Evolutionary conservation across 2,113 vertebrate species (phyloP), one percentile per base, ranked within the genome.

Genomic region (Willisornis vidua): DNA sequence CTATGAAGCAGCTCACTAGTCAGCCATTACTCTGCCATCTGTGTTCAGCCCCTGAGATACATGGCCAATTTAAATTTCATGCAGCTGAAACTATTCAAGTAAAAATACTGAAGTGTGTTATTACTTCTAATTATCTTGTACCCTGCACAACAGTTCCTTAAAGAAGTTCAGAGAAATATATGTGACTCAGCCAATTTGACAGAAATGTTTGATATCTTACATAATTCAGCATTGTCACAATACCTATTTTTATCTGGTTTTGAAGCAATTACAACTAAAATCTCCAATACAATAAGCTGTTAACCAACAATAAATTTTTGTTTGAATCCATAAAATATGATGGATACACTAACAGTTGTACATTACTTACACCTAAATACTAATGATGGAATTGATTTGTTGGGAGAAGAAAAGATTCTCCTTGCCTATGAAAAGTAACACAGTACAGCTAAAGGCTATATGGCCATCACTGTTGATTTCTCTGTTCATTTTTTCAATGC

Each of bases 71-170:
- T 75, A 86, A 67, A 90, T 57, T 88, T 92, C 43, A 94, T 5
- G 43, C 73, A 90, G 57, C 49, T 92, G 54, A 87, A 85, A 63
- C 29, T 67, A 76, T 41, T 94, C 37, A 91, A 77, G 33, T 54
- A 79, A 83, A 94, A 93, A 71, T 66, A 86, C 25, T 22, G 19
- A 78, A 86, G 28, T 19, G 24, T 63, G 55, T 51, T 89, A 81
- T 85, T 90, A 87, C 90, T 93, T 92, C 76, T 85, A 92, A 89
- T 93, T 86, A 91, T 52, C 82, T 77, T 95, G 67, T 80, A 77
- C 29, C 28, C 63, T n/a, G 55, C 48, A 72, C 39, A 93, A 51
- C 39, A 77, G 59, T 48, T 95, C 15, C 74, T 87, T 83, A 62
- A 59, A 89, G 82, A 57, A 19, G 3, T 39, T 90, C 28, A 93